phyloP scores from a whole-genome alignment of 2,113 vertebrate genomes.

The Mormyrus iriodes region DNA sequence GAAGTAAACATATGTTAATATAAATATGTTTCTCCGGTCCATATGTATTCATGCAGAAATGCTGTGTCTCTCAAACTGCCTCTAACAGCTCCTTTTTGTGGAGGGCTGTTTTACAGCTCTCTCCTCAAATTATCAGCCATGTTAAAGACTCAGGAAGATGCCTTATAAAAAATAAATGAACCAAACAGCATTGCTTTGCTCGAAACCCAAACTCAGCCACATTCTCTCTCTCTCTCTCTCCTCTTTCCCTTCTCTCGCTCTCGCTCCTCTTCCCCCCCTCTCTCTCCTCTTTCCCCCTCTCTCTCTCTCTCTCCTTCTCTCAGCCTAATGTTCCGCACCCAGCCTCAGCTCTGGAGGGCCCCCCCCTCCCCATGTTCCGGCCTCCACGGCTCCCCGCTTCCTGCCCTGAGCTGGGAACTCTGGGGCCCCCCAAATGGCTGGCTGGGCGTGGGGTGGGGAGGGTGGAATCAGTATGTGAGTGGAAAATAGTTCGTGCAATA shows the following conservation, averaged over 20 bases:
- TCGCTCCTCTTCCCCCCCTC: not conserved
- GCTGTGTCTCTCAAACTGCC: not conserved
- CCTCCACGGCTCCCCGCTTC: not conserved
- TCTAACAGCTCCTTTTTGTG: not conserved
- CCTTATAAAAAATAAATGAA: not conserved
- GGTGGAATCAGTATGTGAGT: slow-evolving; percentile 27
- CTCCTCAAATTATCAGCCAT: slow-evolving; percentile 15
- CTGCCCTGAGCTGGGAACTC: not conserved
- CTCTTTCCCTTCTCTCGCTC: not conserved
- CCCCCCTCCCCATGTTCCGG: not conserved
- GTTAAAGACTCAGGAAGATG: not conserved
- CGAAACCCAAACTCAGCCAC: not conserved
- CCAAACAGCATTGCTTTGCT: not conserved
- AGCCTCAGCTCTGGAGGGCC: not conserved
- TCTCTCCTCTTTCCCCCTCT: not conserved
- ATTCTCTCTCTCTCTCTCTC: not conserved
- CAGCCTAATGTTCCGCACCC: not conserved
- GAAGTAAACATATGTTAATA: not conserved
- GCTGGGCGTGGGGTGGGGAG: not conserved
- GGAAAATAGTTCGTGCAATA: not conserved
- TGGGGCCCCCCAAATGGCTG: not conserved
- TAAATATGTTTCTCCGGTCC: not conserved
- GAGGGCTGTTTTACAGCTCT: slow-evolving; percentile 1
- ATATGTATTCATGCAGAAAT: not conserved
- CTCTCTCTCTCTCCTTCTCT: not conserved